These are phyloP conservation scores for Lerema accius DNA, from an alignment of 1,140 invertebrate genomes.

Conservation along the genomic window DNA sequence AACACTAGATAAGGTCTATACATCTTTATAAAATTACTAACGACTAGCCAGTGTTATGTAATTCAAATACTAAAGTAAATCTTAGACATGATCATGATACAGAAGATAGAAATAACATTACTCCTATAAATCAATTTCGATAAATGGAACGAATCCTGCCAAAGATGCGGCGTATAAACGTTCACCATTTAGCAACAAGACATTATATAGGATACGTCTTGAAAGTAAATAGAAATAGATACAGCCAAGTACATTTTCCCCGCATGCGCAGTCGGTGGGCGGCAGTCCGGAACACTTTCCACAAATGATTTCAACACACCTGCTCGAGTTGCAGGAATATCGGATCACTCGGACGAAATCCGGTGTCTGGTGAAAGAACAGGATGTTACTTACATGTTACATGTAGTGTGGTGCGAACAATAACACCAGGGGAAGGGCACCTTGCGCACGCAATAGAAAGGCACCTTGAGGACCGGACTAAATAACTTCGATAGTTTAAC, in stretches of 20 bases:
- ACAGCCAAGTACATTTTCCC: constrained; percentile 40
- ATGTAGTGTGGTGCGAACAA: constrained; percentile 4
- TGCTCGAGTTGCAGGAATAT: constrained; percentile 62
- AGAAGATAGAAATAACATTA: neutral
- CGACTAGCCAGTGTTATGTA: too few relatives aligned
- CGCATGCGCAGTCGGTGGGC: constrained; percentile 50
- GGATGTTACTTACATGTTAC: constrained; percentile 42
- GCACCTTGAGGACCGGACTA: neutral
- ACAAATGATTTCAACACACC: constrained; percentile 61
- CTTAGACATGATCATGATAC: too few relatives aligned
- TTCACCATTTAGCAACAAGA: too few relatives aligned
- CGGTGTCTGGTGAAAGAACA: constrained; percentile 43
- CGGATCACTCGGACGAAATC: constrained; percentile 37
- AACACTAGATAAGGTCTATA: too few relatives aligned
- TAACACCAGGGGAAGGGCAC: constrained; percentile 19
- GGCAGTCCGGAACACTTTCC: constrained; percentile 67
- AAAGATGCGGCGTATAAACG: too few relatives aligned
- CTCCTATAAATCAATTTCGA: neutral
- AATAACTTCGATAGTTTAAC: neutral
- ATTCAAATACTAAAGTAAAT: too few relatives aligned
- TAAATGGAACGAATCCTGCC: neutral
- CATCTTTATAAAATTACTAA: too few relatives aligned
- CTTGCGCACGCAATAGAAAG: neutral
- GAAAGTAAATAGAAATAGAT: constrained; percentile 1
- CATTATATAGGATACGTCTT: neutral